A percentile compares a stretch with the other conserved stretches of the same genome.
Conservation (phyloP, 2,888 invertebrate species). For the Busseola fusca region DNA sequence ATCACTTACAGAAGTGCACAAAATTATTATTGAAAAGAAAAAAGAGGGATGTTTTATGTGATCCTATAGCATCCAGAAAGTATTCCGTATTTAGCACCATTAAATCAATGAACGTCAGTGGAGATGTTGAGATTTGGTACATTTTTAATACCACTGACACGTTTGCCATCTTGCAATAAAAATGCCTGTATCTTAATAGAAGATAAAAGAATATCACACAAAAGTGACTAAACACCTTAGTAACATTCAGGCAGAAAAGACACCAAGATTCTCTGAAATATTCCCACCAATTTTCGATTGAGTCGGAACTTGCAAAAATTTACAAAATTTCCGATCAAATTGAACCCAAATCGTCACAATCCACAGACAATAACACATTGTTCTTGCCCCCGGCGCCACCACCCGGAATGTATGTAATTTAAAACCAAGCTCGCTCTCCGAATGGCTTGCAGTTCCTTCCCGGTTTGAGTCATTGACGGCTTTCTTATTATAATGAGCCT, state of each 20-base stretch:
- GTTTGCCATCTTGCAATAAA: too few relatives aligned
- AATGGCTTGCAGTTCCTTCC: slow-evolving; percentile 61
- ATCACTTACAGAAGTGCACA: too few relatives aligned
- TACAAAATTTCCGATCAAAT: slow-evolving; percentile 1
- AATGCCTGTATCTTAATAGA: background rate
- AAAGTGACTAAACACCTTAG: background rate
- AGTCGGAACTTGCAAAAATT: background rate
- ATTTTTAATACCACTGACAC: too few relatives aligned
- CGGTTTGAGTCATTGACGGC: slow-evolving; percentile 72
- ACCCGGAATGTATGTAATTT: slow-evolving; percentile 60
- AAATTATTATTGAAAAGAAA: too few relatives aligned
- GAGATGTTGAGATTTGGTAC: too few relatives aligned
- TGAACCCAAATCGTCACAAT: slow-evolving; percentile 27
- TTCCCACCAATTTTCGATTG: background rate
- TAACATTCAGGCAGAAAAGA: background rate
- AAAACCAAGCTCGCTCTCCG: slow-evolving; percentile 47
- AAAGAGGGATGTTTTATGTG: too few relatives aligned
- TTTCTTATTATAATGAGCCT: slow-evolving; percentile 73
- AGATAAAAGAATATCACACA: background rate
- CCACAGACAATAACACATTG: slow-evolving; percentile 48
- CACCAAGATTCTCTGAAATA: background rate
- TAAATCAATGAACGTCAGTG: too few relatives aligned
- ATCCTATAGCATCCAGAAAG: too few relatives aligned
- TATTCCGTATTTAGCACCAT: too few relatives aligned
- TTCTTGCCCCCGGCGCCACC: slow-evolving; percentile 60